Base-by-base conservation (phyloP, 2,113 vertebrate genomes). In the Macrotis lagotis region DNA sequence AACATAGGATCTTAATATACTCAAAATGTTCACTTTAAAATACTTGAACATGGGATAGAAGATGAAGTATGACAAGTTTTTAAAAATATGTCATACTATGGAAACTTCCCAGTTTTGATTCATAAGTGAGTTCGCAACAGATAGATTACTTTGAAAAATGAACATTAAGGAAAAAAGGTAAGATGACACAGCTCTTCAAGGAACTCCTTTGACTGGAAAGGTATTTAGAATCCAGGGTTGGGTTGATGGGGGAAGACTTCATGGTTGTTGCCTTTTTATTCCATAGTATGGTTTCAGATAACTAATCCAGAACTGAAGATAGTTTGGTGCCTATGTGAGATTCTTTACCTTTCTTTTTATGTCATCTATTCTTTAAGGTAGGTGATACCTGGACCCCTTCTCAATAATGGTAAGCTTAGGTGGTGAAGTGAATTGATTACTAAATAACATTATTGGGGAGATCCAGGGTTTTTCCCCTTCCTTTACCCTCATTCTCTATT, bases 151-250 rank as follows among this genome's bases (percentile, higher is more conserved):
- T 1, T 37, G 90, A 90, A 59, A 94, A 94, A 88, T 0, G 74
- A 44, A 59, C 22, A 44, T 24, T 25, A 74, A 59, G 25, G 90
- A 28, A 47, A 47, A 48, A 89, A 51, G 88, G 88, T 28, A 55
- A 47, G 53, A 94, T 88, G 53, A 59, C 49, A 26, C 49, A 47
- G 89, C 93, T 48, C 59, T 89, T 91, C 48, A n/a, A 37, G 91
- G 91, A 51, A 52, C 51, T n/a, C 48, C 47, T 44, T 49, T 44
- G 89, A 48, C 37, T 25, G 25, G 8, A 90, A 11, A 59, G 26
- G 8, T 50, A 51, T 51, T 74, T 83, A 48, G 55, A 93, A 88
- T 52, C 90, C n/a, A 44, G 25, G 37, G 44, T 0, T 2, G 50
- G 48, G 50, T 74, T 28, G 88, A 31, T 4, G 37, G 49, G 25